Evolutionary conservation across 2,113 vertebrate species (phyloP).

Genomic region (Accipiter virgatus): DNA sequence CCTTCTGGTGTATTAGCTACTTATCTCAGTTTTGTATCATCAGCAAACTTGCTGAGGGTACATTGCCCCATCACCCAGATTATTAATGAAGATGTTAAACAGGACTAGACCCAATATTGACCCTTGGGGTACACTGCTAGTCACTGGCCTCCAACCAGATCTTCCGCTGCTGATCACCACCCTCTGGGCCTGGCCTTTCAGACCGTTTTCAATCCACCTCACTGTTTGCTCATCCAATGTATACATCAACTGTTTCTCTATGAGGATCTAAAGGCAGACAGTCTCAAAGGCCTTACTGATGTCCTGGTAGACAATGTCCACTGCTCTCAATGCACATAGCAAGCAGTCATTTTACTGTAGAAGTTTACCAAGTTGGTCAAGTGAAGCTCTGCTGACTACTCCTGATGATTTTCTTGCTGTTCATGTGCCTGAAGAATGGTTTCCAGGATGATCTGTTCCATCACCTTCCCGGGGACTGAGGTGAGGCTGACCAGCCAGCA

Average conservation of each 20-base stretch:
- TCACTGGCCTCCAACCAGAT: fast-evolving
- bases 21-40: too few species aligned
- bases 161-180: fast-evolving
- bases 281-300: neutral
- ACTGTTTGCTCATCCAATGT: neutral
- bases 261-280: neutral
- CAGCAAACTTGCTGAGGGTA: neutral
- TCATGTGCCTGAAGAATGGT: neutral
- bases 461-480: neutral
- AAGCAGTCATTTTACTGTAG: neutral
- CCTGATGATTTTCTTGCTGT: neutral
- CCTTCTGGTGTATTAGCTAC: neutral
- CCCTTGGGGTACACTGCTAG: neutral
- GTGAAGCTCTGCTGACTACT: neutral
- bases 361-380: neutral
- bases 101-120: neutral
- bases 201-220: neutral
- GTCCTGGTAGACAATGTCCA: neutral
- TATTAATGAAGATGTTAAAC: neutral
- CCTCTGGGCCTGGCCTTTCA: neutral
- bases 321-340: neutral
- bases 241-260: neutral
- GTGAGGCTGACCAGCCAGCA: neutral
- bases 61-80: neutral
- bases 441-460: neutral